Evolutionary conservation across 2,113 vertebrate species (phyloP).

Genomic region (Calyptomena viridis): DNA sequence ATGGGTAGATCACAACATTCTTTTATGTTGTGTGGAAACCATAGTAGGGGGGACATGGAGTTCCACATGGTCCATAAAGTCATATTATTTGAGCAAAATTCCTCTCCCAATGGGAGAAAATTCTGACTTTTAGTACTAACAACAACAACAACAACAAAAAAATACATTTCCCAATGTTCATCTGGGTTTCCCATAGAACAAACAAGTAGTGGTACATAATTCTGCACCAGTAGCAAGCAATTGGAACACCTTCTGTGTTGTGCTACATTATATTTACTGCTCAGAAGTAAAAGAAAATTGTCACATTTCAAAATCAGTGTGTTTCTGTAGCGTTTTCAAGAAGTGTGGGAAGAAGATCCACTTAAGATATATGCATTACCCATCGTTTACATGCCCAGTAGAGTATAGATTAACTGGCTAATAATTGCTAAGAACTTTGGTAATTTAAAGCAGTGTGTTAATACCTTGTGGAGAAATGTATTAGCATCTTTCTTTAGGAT

Average conservation of each 20-base stretch:
- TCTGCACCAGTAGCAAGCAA: background rate
- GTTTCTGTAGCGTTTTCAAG: background rate
- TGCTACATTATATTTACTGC: background rate
- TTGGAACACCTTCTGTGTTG: background rate
- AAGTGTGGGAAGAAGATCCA: background rate
- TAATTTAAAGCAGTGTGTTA: background rate
- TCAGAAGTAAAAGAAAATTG: background rate
- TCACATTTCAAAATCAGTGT: background rate
- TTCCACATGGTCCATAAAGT: background rate
- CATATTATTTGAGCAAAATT: background rate
- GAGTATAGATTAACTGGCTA: background rate
- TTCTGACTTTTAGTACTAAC: background rate
- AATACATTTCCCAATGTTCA: background rate
- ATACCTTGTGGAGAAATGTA: background rate
- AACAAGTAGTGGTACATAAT: background rate
- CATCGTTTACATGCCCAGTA: background rate
- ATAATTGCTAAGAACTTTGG: background rate
- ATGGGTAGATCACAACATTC: background rate
- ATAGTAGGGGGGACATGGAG: background rate
- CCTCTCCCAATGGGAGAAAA: background rate
- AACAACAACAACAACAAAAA: background rate
- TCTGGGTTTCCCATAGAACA: background rate
- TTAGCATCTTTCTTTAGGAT: background rate
- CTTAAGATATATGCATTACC: background rate
- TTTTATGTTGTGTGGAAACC: background rate